These are phyloP conservation scores for Cliona cf. orientalis DNA, from an alignment of 37 sponge, comb jelly and placozoan genomes.

Conservation along the genomic window DNA sequence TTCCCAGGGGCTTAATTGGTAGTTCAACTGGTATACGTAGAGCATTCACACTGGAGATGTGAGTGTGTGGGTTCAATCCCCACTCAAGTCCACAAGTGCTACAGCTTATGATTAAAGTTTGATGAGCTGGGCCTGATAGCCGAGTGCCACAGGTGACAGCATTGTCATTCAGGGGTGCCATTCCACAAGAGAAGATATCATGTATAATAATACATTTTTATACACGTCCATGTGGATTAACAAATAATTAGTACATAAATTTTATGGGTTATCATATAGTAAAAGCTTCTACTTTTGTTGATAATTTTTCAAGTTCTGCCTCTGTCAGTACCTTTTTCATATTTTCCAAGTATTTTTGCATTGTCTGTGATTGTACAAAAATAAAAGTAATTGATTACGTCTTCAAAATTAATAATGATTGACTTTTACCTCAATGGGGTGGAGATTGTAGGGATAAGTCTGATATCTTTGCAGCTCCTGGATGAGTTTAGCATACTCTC, in stretches of 20 bases:
- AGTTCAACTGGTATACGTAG: no score
- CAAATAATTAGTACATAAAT: constrained; percentile 9
- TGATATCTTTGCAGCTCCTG: constrained; percentile 33
- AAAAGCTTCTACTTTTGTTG: constrained; percentile 27
- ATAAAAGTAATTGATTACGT: neutral
- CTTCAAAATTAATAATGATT: no score
- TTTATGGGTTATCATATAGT: neutral
- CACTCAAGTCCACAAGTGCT: no score
- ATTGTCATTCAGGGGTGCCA: no score
- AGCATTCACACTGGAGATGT: no score
- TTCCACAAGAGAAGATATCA: no score
- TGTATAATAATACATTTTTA: neutral
- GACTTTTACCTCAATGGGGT: constrained; percentile 39
- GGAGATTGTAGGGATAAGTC: constrained; percentile 54
- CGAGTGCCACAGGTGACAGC: no score
- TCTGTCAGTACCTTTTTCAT: constrained; percentile 3
- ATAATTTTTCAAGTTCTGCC: constrained; percentile 23
- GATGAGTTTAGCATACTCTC: constrained; percentile 50
- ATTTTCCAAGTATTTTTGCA: constrained; percentile 32
- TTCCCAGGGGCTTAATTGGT: no score
- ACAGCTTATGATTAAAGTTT: no score
- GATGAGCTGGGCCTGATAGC: no score
- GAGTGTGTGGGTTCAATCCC: no score
- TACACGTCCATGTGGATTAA: neutral
- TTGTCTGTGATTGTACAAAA: constrained; percentile 4